Evolutionary conservation across 2,888 invertebrate genomes (phyloP).

Genomic region (Andrena marginata): DNA sequence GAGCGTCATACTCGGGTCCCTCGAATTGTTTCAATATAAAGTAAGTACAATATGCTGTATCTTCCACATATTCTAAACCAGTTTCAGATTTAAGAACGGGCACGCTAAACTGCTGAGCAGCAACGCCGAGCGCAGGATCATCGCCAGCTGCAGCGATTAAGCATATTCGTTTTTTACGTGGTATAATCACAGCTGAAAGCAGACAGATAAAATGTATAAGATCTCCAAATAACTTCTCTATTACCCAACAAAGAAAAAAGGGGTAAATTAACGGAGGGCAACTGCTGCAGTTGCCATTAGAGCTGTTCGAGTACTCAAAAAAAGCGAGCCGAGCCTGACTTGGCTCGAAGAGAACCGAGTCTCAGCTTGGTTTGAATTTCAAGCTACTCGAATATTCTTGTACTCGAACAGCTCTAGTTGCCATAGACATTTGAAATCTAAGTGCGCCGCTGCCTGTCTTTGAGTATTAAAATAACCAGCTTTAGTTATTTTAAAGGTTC

Average conservation of each 20-base stretch:
- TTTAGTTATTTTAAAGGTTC: too few species aligned
- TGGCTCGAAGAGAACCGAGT: too few species aligned
- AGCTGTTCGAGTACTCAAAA: too few species aligned
- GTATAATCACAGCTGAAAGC: conserved; percentile 80
- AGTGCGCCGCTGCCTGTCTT: too few species aligned
- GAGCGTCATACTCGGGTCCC: conserved; percentile 89
- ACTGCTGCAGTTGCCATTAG: too few species aligned
- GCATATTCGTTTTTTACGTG: conserved; percentile 88
- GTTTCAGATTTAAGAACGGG: conserved; percentile 88
- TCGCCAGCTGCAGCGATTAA: conserved; percentile 87
- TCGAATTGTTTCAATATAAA: conserved; percentile 92
- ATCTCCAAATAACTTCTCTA: not conserved
- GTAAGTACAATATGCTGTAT: conserved; percentile 88
- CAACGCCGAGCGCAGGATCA: conserved; percentile 86
- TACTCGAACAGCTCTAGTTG: too few species aligned
- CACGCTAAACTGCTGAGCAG: conserved; percentile 88
- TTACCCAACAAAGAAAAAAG: not conserved
- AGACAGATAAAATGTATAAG: not conserved
- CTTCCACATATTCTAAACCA: conserved; percentile 87
- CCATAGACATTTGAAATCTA: too few species aligned
- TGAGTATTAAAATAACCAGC: too few species aligned
- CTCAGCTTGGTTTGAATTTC: too few species aligned
- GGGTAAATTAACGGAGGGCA: too few species aligned
- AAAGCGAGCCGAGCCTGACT: too few species aligned
- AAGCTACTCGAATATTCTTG: too few species aligned